Evolutionary conservation across 2,888 invertebrate genomes (phyloP), one percentile per base, ranked within the genome.

Genomic region (Glaucopsyche alexis): DNA sequence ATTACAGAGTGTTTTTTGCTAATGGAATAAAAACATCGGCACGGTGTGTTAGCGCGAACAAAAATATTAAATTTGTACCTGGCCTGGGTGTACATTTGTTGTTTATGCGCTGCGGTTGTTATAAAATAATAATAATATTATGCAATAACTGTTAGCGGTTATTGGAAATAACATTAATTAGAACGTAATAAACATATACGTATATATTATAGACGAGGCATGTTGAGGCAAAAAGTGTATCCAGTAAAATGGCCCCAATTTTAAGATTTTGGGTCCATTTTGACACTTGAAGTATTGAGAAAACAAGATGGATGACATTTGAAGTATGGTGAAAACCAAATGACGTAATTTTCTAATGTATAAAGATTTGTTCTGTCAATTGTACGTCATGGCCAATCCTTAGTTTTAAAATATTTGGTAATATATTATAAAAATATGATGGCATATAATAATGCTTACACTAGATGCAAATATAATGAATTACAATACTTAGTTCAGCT

Each of bases 161-260:
- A 69, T 29, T 14, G 49, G 49, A 47, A 69, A 69, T 69, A 69
- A 69, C 69, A 69, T 49, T 49, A 47, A 47, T 47, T 49, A 69
- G 60, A 49, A 13, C 19, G 19, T 9, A 45, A 1, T 67, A 67
- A n/a, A n/a, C n/a, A n/a, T n/a, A n/a, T n/a, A n/a, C n/a, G n/a
- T n/a, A n/a, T n/a, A n/a, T n/a, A n/a, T n/a, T n/a, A n/a, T n/a
- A n/a, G n/a, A n/a, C n/a, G n/a, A n/a, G n/a, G n/a, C n/a, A n/a
- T n/a, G n/a, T n/a, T n/a, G n/a, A n/a, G n/a, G n/a, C n/a, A n/a
- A n/a, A n/a, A n/a, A n/a, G n/a, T n/a, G n/a, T n/a, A n/a, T n/a
- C n/a, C n/a, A n/a, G n/a, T n/a, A n/a, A n/a, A n/a, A n/a, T n/a
- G n/a, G n/a, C n/a, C n/a, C n/a, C n/a, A n/a, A n/a, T n/a, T n/a